These are phyloP conservation scores for Tetragonula carbonaria DNA, from an alignment of 2,888 invertebrate species.

Conservation along the genomic window DNA sequence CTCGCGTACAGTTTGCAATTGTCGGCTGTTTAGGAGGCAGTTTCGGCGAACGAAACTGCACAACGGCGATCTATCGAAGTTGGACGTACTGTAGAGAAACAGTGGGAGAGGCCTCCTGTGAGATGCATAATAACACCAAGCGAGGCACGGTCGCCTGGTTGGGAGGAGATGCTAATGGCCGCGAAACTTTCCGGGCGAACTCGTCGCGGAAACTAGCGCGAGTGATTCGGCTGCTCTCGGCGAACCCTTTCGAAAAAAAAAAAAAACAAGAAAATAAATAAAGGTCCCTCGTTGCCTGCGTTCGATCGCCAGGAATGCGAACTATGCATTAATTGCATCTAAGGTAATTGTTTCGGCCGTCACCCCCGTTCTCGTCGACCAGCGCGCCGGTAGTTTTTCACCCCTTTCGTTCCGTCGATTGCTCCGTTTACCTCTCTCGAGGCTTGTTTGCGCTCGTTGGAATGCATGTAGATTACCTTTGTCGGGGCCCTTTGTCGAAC, in stretches of 20 bases:
- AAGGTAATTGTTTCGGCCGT: slow-evolving; percentile 69
- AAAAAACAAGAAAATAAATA: no score
- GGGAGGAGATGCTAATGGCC: slow-evolving; percentile 46
- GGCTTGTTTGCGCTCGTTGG: slow-evolving; percentile 21
- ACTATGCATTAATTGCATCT: slow-evolving; percentile 69
- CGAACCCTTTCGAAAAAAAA: slow-evolving; percentile 22
- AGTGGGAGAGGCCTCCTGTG: not conserved
- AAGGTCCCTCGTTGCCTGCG: not conserved
- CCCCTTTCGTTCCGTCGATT: slow-evolving; percentile 1
- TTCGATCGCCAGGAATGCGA: slow-evolving; percentile 58
- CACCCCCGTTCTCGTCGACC: slow-evolving; percentile 14
- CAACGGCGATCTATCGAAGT: slow-evolving; percentile 30
- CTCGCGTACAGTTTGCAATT: not conserved
- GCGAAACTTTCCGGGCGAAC: slow-evolving; percentile 47
- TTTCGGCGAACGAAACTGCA: not conserved
- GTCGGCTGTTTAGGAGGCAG: slow-evolving; percentile 1
- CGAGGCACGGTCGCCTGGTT: slow-evolving; percentile 2
- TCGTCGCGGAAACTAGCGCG: slow-evolving; percentile 11
- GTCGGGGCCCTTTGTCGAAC: not conserved
- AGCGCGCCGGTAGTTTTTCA: slow-evolving; percentile 22
- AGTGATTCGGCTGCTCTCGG: not conserved
- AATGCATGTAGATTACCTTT: slow-evolving; percentile 13
- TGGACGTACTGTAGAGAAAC: not conserved
- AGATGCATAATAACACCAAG: slow-evolving; percentile 45
- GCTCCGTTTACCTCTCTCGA: slow-evolving; percentile 6